phyloP scores from a whole-genome alignment of 2,113 vertebrate genomes.

The Thamnophis sirtalis region DNA sequence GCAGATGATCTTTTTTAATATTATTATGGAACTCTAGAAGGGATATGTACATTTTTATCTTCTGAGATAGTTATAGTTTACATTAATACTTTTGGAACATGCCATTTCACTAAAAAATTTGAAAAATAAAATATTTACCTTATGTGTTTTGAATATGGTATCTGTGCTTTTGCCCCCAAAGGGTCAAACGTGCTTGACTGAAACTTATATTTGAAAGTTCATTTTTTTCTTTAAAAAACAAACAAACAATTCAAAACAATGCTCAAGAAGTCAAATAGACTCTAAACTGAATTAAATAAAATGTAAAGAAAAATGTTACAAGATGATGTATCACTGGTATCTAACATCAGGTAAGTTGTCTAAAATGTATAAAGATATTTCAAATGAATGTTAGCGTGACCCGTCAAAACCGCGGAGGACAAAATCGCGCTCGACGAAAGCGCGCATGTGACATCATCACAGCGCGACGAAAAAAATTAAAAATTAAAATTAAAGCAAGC shows the following conservation, averaged over 20 bases:
- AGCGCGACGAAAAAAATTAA: too few relatives aligned
- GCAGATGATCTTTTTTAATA: neutral
- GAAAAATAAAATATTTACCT: neutral
- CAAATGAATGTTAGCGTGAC: too few relatives aligned
- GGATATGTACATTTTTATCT: neutral
- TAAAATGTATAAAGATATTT: too few relatives aligned
- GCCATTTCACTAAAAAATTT: neutral
- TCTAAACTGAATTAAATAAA: neutral
- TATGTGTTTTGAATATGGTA: neutral
- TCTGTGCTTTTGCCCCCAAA: neutral
- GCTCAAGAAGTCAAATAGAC: neutral
- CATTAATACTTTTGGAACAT: neutral
- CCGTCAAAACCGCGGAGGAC: too few relatives aligned
- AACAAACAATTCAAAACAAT: neutral
- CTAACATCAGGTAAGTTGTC: too few relatives aligned
- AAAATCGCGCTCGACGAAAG: too few relatives aligned
- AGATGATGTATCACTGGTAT: too few relatives aligned
- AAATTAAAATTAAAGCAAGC: too few relatives aligned
- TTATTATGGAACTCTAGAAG: neutral
- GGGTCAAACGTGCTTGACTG: neutral
- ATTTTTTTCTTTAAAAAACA: slow-evolving; percentile 15
- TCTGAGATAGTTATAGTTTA: neutral
- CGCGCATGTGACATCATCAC: too few relatives aligned
- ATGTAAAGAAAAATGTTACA: neutral
- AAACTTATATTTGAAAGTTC: slow-evolving; percentile 34